Conservation (phyloP, 2,888 invertebrate species). For the Campoplex capitator region DNA sequence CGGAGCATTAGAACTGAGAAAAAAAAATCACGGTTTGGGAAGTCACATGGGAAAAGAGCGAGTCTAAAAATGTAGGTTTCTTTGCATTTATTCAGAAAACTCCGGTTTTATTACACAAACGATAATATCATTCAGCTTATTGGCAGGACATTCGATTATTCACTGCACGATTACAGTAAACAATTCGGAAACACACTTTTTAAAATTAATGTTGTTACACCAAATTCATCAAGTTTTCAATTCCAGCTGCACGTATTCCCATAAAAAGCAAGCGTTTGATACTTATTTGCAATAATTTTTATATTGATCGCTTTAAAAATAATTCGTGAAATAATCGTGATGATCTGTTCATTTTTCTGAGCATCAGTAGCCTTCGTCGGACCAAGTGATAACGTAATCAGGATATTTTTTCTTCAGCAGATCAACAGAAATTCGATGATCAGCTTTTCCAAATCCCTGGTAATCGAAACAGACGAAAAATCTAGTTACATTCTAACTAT, state of each 20-base stretch:
- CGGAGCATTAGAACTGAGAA: background rate
- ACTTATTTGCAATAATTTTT: background rate
- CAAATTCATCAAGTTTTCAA: background rate
- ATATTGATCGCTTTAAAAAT: background rate
- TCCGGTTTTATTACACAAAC: conserved; percentile 1
- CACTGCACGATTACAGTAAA: background rate
- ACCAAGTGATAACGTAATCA: conserved; percentile 91
- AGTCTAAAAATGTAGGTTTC: background rate
- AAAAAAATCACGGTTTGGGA: background rate
- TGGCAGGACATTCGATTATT: background rate
- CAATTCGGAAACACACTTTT: background rate
- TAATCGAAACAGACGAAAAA: conserved; percentile 73
- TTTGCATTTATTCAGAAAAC: background rate
- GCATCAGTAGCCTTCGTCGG: conserved; percentile 91
- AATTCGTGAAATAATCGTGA: background rate
- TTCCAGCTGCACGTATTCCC: background rate
- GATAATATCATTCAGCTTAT: background rate
- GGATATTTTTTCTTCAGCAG: conserved; percentile 91
- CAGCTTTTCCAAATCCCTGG: conserved; percentile 95
- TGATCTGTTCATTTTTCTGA: background rate
- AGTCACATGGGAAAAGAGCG: background rate
- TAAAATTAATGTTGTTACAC: background rate
- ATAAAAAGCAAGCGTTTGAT: background rate
- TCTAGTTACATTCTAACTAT: background rate
- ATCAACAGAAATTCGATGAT: conserved; percentile 92